Evolutionary conservation across 1,140 invertebrate genomes (phyloP), one percentile per base, ranked within the genome.

Genomic region (Anthonomus grandis): DNA sequence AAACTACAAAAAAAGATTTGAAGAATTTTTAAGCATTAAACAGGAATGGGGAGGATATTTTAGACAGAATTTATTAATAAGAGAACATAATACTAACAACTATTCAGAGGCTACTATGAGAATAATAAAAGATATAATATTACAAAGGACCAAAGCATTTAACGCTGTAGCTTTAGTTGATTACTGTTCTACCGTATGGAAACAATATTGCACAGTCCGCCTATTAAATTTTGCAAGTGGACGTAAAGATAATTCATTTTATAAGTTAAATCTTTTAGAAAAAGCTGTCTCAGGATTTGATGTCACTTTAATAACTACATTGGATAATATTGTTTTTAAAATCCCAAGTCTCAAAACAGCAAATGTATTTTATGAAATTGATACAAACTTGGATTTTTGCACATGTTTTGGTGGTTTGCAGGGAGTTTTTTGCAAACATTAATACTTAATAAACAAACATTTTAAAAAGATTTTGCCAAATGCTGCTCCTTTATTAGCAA

Each of bases 1-100:
- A n/a, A n/a, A n/a, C n/a, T n/a, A n/a, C 22, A 49, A 44, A 45
- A 31, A 31, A 31, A 31, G n/a, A 8, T 8, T 31, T 31, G n/a
- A 31, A 31, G 27, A 31, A 8, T 31, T 31, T n/a, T n/a, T 31
- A 31, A n/a, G n/a, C 6, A 31, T 31, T 8, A 31, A n/a, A 31
- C n/a, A 31, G 6, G 27, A 31, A 31, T 31, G 27, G 27, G 27
- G n/a, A 31, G 6, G 6, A 31, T 31, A n/a, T 31, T 31, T 31
- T 31, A 6, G 27, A 31, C 27, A 31, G n/a, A 31, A 31, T 31
- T n/a, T 31, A 8, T 8, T 31, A n/a, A 31, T n/a, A 31, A 31
- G 27, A n/a, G 27, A n/a, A 8, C 27, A 31, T 31, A 31, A 31
- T n/a, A 31, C 27, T 31, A 31, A 31, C n/a, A n/a, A n/a, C n/a